These are phyloP conservation scores for Nymphalis urticae DNA, from an alignment of 2,888 invertebrate genomes.

Conservation along the genomic window DNA sequence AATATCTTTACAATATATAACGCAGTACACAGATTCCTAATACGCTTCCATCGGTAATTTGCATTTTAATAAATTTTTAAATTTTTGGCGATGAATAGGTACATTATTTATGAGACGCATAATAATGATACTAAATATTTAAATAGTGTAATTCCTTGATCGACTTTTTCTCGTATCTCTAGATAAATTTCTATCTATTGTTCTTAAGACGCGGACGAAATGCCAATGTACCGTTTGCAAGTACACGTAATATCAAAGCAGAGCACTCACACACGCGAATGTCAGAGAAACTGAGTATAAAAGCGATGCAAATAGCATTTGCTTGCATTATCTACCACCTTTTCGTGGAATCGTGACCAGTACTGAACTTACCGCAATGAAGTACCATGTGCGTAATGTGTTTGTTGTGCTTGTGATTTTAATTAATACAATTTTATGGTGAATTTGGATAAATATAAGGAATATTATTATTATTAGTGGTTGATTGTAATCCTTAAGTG, in stretches of 20 bases:
- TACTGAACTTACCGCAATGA: conserved; percentile 61
- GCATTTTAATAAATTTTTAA: conserved; percentile 2
- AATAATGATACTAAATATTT: conserved; percentile 27
- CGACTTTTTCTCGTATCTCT: conserved; percentile 36
- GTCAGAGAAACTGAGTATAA: conserved; percentile 77
- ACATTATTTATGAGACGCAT: conserved; percentile 17
- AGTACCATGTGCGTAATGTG: conserved; percentile 74
- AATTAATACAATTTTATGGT: conserved; percentile 37
- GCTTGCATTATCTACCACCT: conserved; percentile 74
- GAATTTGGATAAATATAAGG: conserved; percentile 20
- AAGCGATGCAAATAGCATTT: conserved; percentile 78
- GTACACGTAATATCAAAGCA: conserved; percentile 67
- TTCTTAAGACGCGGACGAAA: conserved; percentile 67
- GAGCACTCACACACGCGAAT: conserved; percentile 63
- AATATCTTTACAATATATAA: background rate
- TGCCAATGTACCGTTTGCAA: conserved; percentile 60
- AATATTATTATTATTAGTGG: conserved; percentile 1
- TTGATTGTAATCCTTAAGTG: conserved; percentile 10
- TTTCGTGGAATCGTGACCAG: conserved; percentile 64
- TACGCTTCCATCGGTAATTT: background rate
- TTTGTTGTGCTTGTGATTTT: conserved; percentile 45
- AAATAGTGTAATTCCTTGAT: conserved; percentile 26
- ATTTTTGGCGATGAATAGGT: conserved; percentile 6
- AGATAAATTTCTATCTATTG: conserved; percentile 76
- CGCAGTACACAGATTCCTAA: background rate